Evolutionary conservation across 2,888 invertebrate species (phyloP).

Genomic region (Dendrolimus houi): DNA sequence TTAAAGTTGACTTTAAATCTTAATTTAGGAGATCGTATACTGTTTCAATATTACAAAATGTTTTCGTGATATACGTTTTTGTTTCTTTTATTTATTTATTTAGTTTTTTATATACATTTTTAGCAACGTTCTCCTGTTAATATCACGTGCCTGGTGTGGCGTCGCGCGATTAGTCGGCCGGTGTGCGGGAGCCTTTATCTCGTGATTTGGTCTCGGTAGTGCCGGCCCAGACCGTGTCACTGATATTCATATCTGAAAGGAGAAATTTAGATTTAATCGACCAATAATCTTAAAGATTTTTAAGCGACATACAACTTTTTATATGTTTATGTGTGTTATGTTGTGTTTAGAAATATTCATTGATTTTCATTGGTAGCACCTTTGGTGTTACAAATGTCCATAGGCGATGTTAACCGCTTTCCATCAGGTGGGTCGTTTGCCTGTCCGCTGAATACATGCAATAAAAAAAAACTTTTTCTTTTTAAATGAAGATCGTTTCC

Average conservation of each 20-base stretch:
- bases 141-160: conserved; percentile 40
- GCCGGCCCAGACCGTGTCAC: conserved; percentile 40
- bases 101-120: conserved; percentile 56
- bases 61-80: conserved; percentile 32
- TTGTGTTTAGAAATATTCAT: too few species aligned
- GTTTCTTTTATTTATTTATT: conserved; percentile 15
- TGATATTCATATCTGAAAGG: conserved; percentile 64
- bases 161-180: conserved; percentile 6
- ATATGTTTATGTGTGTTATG: too few species aligned
- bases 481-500: too few species aligned
- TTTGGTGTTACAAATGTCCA: too few species aligned
- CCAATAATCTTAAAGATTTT: too few species aligned
- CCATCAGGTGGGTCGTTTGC: too few species aligned
- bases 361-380: too few species aligned
- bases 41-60: conserved; percentile 76
- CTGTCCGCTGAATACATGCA: too few species aligned
- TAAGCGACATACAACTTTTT: too few species aligned
- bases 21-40: conserved; percentile 77
- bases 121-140: conserved; percentile 70
- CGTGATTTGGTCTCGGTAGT: conserved; percentile 18
- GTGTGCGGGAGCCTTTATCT: conserved; percentile 12
- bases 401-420: too few species aligned
- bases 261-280: conserved; percentile 13
- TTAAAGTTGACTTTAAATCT: conserved; percentile 75
- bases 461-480: too few species aligned